Conservation (phyloP, 1,140 invertebrate genomes). For the Bombus ignitus region DNA sequence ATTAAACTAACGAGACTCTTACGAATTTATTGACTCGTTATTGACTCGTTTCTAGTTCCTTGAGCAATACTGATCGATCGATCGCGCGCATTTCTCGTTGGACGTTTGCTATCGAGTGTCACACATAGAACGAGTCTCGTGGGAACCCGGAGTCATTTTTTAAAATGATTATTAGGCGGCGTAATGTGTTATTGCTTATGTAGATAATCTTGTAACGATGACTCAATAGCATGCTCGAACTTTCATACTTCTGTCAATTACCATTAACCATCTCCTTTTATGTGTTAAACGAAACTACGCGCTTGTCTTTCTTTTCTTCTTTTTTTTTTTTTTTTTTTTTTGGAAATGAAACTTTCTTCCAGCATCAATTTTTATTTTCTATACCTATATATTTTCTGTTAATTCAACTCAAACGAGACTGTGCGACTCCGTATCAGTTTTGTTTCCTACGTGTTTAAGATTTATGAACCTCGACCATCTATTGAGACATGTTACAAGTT, state of each 20-base stretch:
- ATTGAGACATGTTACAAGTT: background rate
- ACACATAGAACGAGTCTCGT: constrained; percentile 11
- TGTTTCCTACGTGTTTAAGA: background rate
- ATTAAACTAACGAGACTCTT: constrained; percentile 47
- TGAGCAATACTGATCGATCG: constrained; percentile 47
- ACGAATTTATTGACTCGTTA: constrained; percentile 63
- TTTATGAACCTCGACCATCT: background rate
- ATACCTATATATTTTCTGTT: background rate
- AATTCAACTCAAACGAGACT: background rate
- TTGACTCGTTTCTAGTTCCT: constrained; percentile 56
- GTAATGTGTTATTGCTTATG: constrained; percentile 45
- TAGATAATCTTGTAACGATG: background rate
- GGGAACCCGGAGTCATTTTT: constrained; percentile 13
- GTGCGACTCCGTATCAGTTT: background rate
- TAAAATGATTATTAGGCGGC: background rate
- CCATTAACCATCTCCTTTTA: background rate
- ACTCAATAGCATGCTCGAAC: constrained; percentile 1
- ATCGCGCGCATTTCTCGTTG: constrained; percentile 10
- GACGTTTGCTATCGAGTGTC: background rate
- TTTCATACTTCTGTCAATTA: background rate
- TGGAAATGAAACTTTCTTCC: background rate
- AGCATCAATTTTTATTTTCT: background rate
- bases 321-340: too few species aligned
- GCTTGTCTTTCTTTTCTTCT: background rate
- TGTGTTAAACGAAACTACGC: background rate